phyloP scores from a whole-genome alignment of 2,797 vertebrate species.

The Forpus xanthops region DNA sequence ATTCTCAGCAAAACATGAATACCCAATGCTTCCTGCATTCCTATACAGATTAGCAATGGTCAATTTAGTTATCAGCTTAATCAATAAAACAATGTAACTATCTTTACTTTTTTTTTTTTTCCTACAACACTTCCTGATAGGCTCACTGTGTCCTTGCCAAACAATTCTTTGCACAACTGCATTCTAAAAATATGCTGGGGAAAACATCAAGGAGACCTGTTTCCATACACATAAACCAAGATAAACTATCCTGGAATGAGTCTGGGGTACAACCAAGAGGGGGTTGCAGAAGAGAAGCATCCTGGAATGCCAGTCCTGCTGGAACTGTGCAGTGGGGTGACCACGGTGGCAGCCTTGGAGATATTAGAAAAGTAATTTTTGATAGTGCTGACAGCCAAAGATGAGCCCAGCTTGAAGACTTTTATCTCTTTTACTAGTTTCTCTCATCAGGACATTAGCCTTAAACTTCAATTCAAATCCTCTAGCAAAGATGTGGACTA shows the following conservation, averaged over 20 bases:
- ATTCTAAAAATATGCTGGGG: background rate
- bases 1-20: background rate
- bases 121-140: background rate
- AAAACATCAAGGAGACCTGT: background rate
- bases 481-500: background rate
- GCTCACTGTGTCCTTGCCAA: background rate
- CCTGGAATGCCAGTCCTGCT: background rate
- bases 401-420: background rate
- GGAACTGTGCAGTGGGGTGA: background rate
- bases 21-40: background rate
- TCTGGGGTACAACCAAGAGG: background rate
- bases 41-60: background rate
- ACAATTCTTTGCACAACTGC: background rate
- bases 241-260: background rate
- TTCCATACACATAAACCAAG: background rate
- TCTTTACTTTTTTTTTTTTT: background rate
- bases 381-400: background rate
- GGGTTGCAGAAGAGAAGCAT: background rate
- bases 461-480: background rate
- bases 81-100: background rate
- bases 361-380: background rate
- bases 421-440: background rate
- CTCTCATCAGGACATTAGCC: background rate
- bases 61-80: background rate
- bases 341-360: background rate